Evolutionary conservation across 2,888 invertebrate species (phyloP).

Genomic region (Shargacucullia verbasci): DNA sequence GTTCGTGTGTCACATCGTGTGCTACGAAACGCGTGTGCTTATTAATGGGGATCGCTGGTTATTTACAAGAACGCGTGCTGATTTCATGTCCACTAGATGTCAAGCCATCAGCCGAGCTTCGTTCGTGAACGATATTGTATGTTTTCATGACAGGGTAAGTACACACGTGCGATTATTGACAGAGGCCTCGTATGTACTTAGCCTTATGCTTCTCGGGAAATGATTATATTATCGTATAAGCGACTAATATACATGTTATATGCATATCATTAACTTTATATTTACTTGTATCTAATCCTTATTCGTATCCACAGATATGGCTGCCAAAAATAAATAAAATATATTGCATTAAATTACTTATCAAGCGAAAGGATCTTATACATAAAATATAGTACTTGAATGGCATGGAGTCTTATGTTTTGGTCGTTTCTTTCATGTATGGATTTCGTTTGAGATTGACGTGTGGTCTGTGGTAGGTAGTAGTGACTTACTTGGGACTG

Average conservation of each 20-base stretch:
- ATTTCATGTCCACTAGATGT: constrained; percentile 56
- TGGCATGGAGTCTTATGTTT: constrained; percentile 39
- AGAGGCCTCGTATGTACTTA: constrained; percentile 60
- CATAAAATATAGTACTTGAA: constrained; percentile 62
- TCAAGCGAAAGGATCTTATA: constrained; percentile 71
- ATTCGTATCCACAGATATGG: constrained; percentile 82
- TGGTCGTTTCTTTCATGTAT: constrained; percentile 14
- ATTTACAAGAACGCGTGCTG: constrained; percentile 68
- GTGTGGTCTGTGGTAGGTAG: constrained; percentile 2
- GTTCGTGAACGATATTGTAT: constrained; percentile 47
- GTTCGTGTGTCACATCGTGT: constrained; percentile 65
- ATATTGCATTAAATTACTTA: constrained; percentile 73
- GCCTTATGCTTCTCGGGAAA: constrained; percentile 52
- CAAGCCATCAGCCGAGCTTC: constrained; percentile 54
- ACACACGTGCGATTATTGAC: constrained; percentile 47
- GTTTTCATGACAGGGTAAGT: constrained; percentile 39
- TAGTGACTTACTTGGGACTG: constrained; percentile 92
- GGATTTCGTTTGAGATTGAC: constrained; percentile 32
- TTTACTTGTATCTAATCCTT: constrained; percentile 82
- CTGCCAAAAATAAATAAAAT: constrained; percentile 83
- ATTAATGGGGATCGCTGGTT: constrained; percentile 68
- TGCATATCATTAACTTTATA: constrained; percentile 74
- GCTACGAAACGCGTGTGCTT: constrained; percentile 67
- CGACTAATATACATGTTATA: constrained; percentile 77
- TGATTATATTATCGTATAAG: constrained; percentile 65